These are phyloP conservation scores for Spodoptera exigua DNA, from an alignment of 2,888 invertebrate genomes.

Conservation along the genomic window DNA sequence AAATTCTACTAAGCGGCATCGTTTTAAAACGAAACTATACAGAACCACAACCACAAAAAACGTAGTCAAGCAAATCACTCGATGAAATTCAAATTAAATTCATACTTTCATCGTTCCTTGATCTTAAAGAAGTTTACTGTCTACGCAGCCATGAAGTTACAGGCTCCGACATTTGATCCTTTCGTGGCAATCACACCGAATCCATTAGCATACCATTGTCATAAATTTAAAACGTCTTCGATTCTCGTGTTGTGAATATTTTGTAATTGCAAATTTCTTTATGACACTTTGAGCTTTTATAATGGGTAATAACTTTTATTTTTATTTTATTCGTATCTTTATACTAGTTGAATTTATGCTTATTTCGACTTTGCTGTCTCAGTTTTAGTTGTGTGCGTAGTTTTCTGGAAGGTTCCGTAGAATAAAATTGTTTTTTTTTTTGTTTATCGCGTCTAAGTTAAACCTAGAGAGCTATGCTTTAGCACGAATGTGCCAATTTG, in stretches of 20 bases:
- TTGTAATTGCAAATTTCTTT: conserved; percentile 56
- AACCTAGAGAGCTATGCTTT: too few relatives aligned
- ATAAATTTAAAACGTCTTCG: conserved; percentile 41
- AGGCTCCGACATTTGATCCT: conserved; percentile 45
- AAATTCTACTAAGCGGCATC: not conserved
- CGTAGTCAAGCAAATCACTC: conserved; percentile 5
- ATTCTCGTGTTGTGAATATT: conserved; percentile 35
- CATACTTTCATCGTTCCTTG: conserved; percentile 43
- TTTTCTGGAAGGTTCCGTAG: too few relatives aligned
- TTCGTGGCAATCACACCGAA: conserved; percentile 53
- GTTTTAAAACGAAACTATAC: not conserved
- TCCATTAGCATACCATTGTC: conserved; percentile 53
- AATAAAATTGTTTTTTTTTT: too few relatives aligned
- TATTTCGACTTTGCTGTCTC: conserved; percentile 22
- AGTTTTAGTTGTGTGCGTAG: too few relatives aligned
- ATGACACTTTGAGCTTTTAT: conserved; percentile 18
- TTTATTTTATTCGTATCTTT: conserved; percentile 29
- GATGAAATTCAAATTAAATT: conserved; percentile 51
- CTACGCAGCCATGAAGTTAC: conserved; percentile 38
- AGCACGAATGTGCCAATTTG: too few relatives aligned
- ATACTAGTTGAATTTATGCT: conserved; percentile 19
- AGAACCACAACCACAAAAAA: not conserved
- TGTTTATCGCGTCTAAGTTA: too few relatives aligned
- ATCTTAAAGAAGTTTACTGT: conserved; percentile 30
- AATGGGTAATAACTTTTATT: conserved; percentile 24